Evolutionary conservation across 1,140 invertebrate species (phyloP).

Genomic region (Orchesella cincta): DNA sequence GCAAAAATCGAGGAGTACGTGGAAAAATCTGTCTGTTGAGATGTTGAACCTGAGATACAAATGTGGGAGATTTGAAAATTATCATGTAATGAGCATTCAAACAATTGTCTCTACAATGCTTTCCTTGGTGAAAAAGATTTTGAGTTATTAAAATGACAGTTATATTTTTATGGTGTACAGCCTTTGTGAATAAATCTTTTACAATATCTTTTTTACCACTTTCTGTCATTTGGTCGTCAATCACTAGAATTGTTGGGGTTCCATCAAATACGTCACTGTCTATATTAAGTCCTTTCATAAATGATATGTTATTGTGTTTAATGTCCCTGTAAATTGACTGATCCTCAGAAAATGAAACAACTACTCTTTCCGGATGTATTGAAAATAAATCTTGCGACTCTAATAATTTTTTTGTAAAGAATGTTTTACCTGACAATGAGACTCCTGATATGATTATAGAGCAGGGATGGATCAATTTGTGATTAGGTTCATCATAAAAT

Average conservation of each 20-base stretch:
- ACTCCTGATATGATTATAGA: too few relatives aligned
- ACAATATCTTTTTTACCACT: constrained; percentile 21
- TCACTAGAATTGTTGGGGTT: not conserved
- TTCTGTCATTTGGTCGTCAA: not conserved
- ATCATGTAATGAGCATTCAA: constrained; percentile 31
- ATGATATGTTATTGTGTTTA: not conserved
- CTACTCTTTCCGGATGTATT: not conserved
- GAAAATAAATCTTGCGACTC: too few relatives aligned
- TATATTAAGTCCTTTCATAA: not conserved
- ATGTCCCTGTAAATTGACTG: not conserved
- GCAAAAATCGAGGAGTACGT: not conserved
- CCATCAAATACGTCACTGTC: not conserved
- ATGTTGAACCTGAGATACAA: constrained; percentile 35
- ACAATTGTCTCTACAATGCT: constrained; percentile 30
- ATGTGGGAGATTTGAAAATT: constrained; percentile 35
- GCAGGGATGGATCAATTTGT: too few relatives aligned
- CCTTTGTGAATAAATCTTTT: constrained; percentile 29
- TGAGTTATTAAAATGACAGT: constrained; percentile 26
- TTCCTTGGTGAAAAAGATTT: constrained; percentile 37
- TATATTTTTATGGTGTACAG: constrained; percentile 35
- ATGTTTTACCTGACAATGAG: too few relatives aligned
- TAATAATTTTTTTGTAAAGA: too few relatives aligned
- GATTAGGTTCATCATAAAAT: too few relatives aligned
- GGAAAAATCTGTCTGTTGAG: constrained; percentile 36
- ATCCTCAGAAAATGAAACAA: not conserved